Evolutionary conservation across 2,888 invertebrate species (phyloP).

Genomic region (Campaea margaritaria): DNA sequence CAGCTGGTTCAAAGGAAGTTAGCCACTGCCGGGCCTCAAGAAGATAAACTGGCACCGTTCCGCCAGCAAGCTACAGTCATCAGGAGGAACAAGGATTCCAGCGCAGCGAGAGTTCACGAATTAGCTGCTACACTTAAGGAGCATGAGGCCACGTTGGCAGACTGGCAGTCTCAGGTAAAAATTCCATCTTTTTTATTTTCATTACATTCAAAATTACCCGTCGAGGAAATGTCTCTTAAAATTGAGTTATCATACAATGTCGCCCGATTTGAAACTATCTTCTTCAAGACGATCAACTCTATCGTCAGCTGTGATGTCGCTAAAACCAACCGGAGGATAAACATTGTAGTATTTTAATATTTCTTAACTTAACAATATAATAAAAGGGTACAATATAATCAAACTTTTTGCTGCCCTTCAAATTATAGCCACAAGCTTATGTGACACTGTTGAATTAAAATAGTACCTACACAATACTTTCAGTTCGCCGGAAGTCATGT

Average conservation of each 20-base stretch:
- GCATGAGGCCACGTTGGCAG: slow-evolving; percentile 86
- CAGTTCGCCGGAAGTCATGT: slow-evolving; percentile 14
- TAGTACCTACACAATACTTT: slow-evolving; percentile 20
- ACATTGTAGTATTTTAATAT: too few species aligned
- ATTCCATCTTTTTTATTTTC: background rate
- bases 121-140: slow-evolving; percentile 86
- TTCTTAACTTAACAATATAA: too few species aligned
- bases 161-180: slow-evolving; percentile 78
- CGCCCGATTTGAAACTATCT: too few species aligned
- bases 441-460: slow-evolving; percentile 19
- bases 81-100: slow-evolving; percentile 91
- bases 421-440: slow-evolving; percentile 15
- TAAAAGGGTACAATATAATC: too few species aligned
- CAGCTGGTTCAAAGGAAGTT: slow-evolving; percentile 89
- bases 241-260: too few species aligned
- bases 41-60: slow-evolving; percentile 92
- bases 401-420: background rate
- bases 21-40: slow-evolving; percentile 86
- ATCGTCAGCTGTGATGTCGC: too few species aligned
- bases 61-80: slow-evolving; percentile 94
- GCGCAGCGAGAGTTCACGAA: slow-evolving; percentile 89
- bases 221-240: background rate
- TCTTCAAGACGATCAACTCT: too few species aligned
- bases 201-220: too few species aligned
- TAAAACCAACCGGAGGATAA: too few species aligned